Percentiles rank a stretch among this genome's conserved stretches.
Conservation (phyloP, 2,888 invertebrate genomes). For the Drosophila paramelanica region DNA sequence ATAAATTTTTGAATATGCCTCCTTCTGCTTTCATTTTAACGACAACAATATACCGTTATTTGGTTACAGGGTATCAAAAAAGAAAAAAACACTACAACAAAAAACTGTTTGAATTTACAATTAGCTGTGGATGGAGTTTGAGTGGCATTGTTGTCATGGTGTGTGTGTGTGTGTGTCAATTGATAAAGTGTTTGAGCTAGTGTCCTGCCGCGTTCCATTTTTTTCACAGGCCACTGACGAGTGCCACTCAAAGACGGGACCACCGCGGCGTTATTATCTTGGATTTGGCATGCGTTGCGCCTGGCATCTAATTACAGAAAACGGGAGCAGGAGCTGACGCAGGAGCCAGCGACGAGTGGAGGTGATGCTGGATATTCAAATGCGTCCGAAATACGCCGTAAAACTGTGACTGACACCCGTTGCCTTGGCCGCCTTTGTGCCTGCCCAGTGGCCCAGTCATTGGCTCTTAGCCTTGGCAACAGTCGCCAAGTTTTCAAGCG, state of each 20-base stretch:
- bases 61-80: background rate
- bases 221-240: conserved; percentile 73
- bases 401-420: conserved; percentile 75
- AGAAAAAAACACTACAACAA: conserved; percentile 25
- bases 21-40: background rate
- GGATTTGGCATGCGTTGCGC: conserved; percentile 70
- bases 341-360: background rate
- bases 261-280: conserved; percentile 79
- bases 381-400: conserved; percentile 32
- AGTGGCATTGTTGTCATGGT: conserved; percentile 66
- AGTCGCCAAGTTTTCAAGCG: conserved; percentile 31
- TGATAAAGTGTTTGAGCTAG: conserved; percentile 71
- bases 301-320: conserved; percentile 75
- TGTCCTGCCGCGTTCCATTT: conserved; percentile 68
- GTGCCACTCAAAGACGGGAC: conserved; percentile 67
- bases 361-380: conserved; percentile 57
- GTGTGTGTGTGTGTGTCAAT: conserved; percentile 62
- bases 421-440: conserved; percentile 50
- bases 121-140: conserved; percentile 64
- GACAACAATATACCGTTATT: background rate
- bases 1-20: background rate
- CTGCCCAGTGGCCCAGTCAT: conserved; percentile 23
- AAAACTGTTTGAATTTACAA: conserved; percentile 76
- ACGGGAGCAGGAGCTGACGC: conserved; percentile 30
- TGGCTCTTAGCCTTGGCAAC: conserved; percentile 7